Evolutionary conservation across 1,140 invertebrate genomes (phyloP), one percentile per base, ranked within the genome.

Genomic region (Listronotus bonariensis): DNA sequence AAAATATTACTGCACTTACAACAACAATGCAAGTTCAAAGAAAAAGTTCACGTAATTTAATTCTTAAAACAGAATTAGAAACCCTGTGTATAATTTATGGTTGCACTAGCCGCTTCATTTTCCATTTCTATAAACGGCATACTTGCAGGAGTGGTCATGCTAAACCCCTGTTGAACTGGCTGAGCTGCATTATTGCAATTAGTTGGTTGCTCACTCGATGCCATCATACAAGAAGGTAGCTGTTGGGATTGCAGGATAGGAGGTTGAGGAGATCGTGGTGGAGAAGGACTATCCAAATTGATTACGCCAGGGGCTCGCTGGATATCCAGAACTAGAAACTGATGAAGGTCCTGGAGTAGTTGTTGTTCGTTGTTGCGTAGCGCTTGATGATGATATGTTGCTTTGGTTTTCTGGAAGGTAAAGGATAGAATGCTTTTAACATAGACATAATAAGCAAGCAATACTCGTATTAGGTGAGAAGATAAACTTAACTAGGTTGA

Each of bases 211-310:
- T 36, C 34, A 36, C 11, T 10, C 10, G 54, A 20, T 17, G 62
- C 56, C 67, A 74, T 55, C 69, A 72, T 69, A 59, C 71, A 74
- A 18, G 72, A 71, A 10, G 53, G 40, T 6, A 54, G 46, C 20
- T 56, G 54, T 15, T 41, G 26, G 17, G 49, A 15, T 20, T 45
- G 36, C 11, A 34, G 31, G 7, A 61, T 45, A 38, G 46, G 15
- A 5, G 36, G 49, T 48, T 65, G 67, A 3, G 77, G 75, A 7
- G 77, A 78, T 20, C 71, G 40, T 20, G 83, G 84, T 20, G 84
- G 84, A 4, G 84, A 84, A 6, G 84, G 84, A 69, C 82, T 83
- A 74, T 86, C 84, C 69, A 85, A 77, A 26, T 82, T 83, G 69
- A 85, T 85, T 18, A 85, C 80, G 14, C 74, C 76, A 43, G 78